Conservation (phyloP, 2,113 vertebrate genomes). For the Astur gentilis region DNA sequence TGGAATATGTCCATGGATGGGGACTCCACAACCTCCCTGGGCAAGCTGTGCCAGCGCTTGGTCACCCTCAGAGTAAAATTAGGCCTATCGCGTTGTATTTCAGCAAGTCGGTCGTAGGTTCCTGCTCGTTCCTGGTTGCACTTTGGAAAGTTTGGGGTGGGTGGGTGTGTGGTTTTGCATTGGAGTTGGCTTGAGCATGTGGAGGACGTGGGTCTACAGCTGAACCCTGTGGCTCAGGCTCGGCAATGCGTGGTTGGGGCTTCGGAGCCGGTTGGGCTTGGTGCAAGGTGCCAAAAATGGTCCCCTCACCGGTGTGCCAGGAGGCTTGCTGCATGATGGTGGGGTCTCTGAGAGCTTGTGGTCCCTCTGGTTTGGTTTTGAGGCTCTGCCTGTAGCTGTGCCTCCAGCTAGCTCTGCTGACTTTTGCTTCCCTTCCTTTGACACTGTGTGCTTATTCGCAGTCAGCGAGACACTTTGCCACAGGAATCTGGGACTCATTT, state of each 20-base stretch:
- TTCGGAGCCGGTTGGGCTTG: not conserved
- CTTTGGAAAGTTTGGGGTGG: not conserved
- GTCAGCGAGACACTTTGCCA: not conserved
- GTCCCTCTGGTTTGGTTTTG: not conserved
- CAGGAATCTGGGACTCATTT: not conserved
- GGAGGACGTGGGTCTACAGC: not conserved
- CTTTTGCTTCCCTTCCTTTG: not conserved
- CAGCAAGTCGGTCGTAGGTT: accelerated
- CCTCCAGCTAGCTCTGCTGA: not conserved
- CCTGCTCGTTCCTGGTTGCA: not conserved
- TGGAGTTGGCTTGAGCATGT: accelerated
- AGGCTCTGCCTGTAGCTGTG: not conserved
- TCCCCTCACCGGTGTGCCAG: accelerated
- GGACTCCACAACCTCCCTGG: not conserved
- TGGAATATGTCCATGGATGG: not conserved
- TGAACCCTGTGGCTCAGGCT: accelerated
- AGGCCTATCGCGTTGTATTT: accelerated
- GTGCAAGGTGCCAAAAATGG: accelerated
- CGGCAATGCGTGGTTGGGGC: not conserved
- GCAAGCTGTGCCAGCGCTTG: not conserved
- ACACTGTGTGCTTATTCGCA: not conserved
- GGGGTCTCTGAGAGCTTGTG: not conserved
- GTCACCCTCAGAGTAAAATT: not conserved
- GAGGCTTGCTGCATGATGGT: not conserved
- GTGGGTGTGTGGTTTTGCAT: accelerated